These are phyloP conservation scores for Cetonia aurata DNA, from an alignment of 2,888 invertebrate species.

Conservation along the genomic window DNA sequence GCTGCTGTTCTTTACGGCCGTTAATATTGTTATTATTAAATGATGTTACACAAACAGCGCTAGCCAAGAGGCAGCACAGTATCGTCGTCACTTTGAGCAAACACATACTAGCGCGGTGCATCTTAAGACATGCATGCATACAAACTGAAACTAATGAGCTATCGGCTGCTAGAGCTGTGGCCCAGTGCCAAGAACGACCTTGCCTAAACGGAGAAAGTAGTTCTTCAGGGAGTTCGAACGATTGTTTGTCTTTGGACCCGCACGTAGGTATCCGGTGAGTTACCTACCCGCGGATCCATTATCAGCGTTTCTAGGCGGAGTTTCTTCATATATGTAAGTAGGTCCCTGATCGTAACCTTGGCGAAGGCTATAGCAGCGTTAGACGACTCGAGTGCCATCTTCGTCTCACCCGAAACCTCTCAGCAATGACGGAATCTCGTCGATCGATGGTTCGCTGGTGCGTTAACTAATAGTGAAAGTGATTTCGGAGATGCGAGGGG, in stretches of 20 bases:
- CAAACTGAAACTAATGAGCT: constrained; percentile 45
- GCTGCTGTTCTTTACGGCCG: constrained; percentile 13
- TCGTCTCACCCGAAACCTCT: constrained; percentile 8
- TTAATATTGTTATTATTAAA: constrained; percentile 3
- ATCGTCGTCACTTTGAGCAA: constrained; percentile 40
- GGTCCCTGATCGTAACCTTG: constrained; percentile 45
- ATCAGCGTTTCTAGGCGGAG: background rate
- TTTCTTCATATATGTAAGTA: constrained; percentile 3
- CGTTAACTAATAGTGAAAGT: constrained; percentile 30
- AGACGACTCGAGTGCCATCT: background rate
- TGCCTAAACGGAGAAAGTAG: constrained; percentile 52
- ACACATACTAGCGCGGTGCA: constrained; percentile 45
- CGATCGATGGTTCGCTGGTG: background rate
- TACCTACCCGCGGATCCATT: background rate
- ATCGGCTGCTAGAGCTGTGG: constrained; percentile 49
- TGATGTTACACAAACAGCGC: constrained; percentile 36
- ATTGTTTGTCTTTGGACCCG: constrained; percentile 47
- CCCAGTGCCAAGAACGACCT: constrained; percentile 50
- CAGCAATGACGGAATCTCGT: too few relatives aligned
- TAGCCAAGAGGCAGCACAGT: constrained; percentile 41
- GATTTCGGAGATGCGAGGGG: constrained; percentile 13
- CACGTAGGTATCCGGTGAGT: background rate
- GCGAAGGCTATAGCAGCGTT: constrained; percentile 8
- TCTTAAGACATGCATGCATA: constrained; percentile 33
- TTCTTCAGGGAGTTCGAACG: constrained; percentile 48